phyloP scores from a whole-genome alignment of 2,113 vertebrate species.

The Cryptotis parvus region DNA sequence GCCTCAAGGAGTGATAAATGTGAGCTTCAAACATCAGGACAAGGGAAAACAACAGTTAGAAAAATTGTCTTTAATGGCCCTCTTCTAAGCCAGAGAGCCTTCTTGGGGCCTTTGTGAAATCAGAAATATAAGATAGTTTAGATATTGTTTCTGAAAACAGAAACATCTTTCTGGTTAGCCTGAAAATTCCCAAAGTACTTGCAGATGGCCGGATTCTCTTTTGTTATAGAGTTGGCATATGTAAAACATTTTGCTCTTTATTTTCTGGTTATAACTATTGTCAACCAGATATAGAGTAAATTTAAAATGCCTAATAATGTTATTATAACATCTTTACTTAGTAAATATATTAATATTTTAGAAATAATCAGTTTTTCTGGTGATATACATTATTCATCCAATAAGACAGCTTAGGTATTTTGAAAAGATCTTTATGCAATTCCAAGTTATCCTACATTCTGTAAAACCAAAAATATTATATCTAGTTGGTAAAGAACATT shows the following conservation, averaged over 20 bases:
- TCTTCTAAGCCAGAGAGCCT: neutral
- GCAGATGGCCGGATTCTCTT: neutral
- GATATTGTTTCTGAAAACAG: neutral
- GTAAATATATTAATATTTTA: neutral
- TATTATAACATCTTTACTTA: neutral
- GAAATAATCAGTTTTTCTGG: neutral
- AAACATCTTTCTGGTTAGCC: neutral
- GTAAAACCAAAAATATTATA: conserved; percentile 1
- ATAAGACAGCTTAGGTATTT: conserved; percentile 3
- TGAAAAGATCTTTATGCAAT: conserved; percentile 27
- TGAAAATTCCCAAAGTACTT: neutral
- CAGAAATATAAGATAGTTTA: neutral
- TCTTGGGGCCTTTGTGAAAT: neutral
- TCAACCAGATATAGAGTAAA: no score
- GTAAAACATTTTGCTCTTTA: neutral
- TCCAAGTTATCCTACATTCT: neutral
- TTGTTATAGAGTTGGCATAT: neutral
- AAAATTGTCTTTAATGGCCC: neutral
- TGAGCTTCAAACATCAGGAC: neutral
- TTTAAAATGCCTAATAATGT: neutral
- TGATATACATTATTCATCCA: neutral
- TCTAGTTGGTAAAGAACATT: conserved; percentile 3
- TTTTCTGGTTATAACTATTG: neutral
- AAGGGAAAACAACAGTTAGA: neutral
- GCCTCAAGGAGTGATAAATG: neutral